Conservation (phyloP, 2,113 vertebrate species). For the Mesoclemmys tuberculata region DNA sequence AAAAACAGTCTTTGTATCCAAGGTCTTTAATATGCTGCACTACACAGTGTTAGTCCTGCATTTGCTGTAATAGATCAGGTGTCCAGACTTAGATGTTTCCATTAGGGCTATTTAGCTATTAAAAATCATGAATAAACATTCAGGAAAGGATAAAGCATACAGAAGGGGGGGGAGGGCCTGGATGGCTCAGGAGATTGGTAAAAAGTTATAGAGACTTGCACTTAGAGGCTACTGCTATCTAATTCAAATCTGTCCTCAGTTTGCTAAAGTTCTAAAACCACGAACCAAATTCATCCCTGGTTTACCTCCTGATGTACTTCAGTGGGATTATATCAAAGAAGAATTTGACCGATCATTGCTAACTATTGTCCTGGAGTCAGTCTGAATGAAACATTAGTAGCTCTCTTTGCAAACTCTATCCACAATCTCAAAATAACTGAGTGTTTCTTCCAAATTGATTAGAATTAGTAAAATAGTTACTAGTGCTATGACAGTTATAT, state of each 20-base stretch:
- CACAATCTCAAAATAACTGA: not conserved
- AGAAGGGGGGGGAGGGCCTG: not conserved
- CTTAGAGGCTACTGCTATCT: not conserved
- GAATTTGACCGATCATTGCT: not conserved
- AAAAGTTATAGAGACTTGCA: not conserved
- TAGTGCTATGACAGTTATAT: not conserved
- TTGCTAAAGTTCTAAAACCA: not conserved
- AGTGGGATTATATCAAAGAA: not conserved
- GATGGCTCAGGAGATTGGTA: not conserved
- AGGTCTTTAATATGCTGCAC: not conserved
- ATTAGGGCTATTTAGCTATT: not conserved
- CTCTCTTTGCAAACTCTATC: not conserved
- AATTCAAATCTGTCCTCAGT: not conserved
- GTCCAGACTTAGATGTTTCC: not conserved
- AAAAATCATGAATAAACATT: not conserved
- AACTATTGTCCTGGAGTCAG: not conserved
- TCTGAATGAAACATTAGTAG: not conserved
- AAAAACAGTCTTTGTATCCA: not conserved
- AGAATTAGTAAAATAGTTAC: not conserved
- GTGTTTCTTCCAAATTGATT: not conserved
- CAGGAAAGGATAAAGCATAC: not conserved
- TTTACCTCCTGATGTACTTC: not conserved
- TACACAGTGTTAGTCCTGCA: not conserved
- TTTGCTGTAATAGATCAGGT: not conserved
- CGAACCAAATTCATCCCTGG: not conserved